These are phyloP conservation scores for Crocodylus rhombifer DNA, from an alignment of 2,797 vertebrate genomes.

Conservation along the genomic window DNA sequence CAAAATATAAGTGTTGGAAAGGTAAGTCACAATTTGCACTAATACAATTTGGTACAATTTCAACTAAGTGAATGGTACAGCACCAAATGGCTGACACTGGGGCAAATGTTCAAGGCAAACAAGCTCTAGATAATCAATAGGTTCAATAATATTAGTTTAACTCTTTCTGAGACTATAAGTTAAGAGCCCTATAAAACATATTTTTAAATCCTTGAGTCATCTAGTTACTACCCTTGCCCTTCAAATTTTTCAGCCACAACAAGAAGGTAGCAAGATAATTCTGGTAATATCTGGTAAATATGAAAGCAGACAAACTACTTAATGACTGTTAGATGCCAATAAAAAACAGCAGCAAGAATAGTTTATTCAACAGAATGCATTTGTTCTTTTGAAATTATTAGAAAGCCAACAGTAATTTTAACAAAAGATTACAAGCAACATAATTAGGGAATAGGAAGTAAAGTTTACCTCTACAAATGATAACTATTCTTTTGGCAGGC, in stretches of 20 bases:
- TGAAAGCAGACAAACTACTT: too few relatives aligned
- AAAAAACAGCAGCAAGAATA: too few relatives aligned
- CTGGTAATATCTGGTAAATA: too few relatives aligned
- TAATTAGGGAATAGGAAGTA: not conserved
- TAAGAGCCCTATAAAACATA: not conserved
- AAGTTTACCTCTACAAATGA: not conserved
- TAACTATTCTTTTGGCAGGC: not conserved
- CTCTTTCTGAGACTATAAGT: not conserved
- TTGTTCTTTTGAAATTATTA: not conserved
- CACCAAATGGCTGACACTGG: too few relatives aligned
- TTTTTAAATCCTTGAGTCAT: not conserved
- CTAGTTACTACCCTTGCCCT: rapidly evolving
- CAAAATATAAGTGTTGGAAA: too few relatives aligned
- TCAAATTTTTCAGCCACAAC: not conserved
- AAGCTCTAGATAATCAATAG: not conserved
- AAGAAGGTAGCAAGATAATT: not conserved
- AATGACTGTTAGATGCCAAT: too few relatives aligned
- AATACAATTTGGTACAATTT: too few relatives aligned
- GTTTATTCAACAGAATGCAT: not conserved
- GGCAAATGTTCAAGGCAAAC: too few relatives aligned
- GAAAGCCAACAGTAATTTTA: too few relatives aligned
- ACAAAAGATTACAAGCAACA: too few relatives aligned
- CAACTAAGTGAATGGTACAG: too few relatives aligned
- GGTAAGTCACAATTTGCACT: too few relatives aligned
- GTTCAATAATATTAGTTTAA: not conserved